Conservation (phyloP, 2,113 vertebrate genomes). For the Datnioides undecimradiatus region DNA sequence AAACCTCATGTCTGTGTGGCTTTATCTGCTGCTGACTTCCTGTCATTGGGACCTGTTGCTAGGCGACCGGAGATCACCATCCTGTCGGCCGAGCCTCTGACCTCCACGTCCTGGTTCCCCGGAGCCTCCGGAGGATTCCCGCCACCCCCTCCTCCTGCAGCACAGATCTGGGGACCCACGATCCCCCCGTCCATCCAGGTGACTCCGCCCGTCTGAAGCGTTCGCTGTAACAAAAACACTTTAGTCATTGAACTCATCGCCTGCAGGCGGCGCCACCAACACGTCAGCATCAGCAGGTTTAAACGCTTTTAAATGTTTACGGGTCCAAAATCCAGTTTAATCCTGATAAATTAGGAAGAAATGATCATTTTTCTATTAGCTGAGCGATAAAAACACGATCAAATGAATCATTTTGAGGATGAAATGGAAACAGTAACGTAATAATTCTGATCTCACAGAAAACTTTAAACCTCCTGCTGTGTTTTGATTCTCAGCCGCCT, state of each 20-base stretch:
- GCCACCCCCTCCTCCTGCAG: conserved; percentile 86
- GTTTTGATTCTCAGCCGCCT: conserved; percentile 85
- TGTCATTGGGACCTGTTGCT: conserved; percentile 29
- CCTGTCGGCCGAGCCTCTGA: conserved; percentile 93
- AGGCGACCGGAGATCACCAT: conserved; percentile 98
- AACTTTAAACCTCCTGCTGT: no score
- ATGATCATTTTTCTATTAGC: no score
- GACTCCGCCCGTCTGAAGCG: neutral
- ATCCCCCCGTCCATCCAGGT: conserved; percentile 90
- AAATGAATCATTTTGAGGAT: no score
- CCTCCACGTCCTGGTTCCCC: conserved; percentile 91
- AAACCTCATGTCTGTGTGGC: neutral
- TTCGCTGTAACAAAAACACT: no score
- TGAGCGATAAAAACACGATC: no score
- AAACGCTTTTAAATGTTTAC: no score
- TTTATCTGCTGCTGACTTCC: conserved; percentile 4
- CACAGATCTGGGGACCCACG: conserved; percentile 89
- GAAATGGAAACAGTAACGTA: no score
- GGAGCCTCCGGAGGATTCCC: conserved; percentile 84
- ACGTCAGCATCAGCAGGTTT: no score
- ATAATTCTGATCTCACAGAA: no score
- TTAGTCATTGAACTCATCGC: no score
- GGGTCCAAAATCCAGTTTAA: no score
- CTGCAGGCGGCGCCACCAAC: neutral
- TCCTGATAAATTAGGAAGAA: no score